Percentiles rank a stretch among this genome's conserved stretches.
phyloP scores from a whole-genome alignment of 2,113 vertebrate species.

The Alaudala cheleensis region DNA sequence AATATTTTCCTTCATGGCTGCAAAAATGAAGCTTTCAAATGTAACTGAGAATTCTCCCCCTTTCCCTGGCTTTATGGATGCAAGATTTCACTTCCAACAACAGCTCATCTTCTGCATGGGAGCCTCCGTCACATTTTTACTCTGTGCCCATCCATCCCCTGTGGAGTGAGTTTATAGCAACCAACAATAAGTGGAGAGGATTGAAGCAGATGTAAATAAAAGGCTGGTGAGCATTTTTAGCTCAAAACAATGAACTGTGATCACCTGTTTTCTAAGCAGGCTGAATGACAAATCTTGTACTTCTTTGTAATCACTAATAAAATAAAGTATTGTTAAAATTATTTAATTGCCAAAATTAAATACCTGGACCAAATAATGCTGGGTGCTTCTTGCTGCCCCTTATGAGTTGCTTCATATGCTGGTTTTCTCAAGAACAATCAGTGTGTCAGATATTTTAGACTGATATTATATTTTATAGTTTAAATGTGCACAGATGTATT shows the following conservation, averaged over 20 bases:
- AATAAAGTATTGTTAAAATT: neutral
- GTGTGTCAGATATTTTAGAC: neutral
- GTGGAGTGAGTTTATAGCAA: conserved; percentile 7
- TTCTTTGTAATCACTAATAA: neutral
- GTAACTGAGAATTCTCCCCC: neutral
- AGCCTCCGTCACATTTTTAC: neutral
- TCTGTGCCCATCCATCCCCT: neutral
- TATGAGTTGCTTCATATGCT: neutral
- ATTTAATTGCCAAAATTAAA: neutral
- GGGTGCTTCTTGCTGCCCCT: neutral
- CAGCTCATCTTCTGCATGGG: neutral
- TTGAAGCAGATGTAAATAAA: conserved; percentile 42
- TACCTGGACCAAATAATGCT: neutral
- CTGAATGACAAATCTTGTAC: neutral
- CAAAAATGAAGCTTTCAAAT: neutral
- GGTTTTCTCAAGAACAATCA: neutral
- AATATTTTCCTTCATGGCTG: neutral
- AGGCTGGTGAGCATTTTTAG: conserved; percentile 10
- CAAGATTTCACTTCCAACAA: neutral
- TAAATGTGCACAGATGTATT: neutral
- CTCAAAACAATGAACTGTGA: neutral
- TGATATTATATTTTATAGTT: neutral
- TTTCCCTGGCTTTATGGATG: neutral
- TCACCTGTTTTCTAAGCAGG: neutral
- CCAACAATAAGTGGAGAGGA: neutral